Base-by-base conservation (phyloP, 2,113 vertebrate genomes). In the Lynx canadensis region DNA sequence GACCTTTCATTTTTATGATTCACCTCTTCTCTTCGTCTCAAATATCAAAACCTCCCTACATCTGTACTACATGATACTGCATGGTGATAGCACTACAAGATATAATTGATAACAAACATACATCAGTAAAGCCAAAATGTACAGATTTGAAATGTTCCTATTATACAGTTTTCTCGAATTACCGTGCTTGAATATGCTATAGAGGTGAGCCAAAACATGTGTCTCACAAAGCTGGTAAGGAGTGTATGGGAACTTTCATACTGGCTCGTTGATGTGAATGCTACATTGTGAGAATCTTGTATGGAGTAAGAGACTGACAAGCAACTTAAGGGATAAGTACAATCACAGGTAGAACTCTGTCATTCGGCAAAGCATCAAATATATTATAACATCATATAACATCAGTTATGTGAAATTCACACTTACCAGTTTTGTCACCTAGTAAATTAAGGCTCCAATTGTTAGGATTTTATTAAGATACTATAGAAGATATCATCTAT, bases 121-220 rank as follows among this genome's bases (percentile, higher is more conserved):
- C 7, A 93, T 78, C 33, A 50, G 78, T 73, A 86, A 91, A 80
- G 52, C 73, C 83, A 71, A 94, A 93, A 33, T 45, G n/a, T 50
- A 74, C 29, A 88, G 21, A 87, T 96, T 25, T 93, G 31, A 71
- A 89, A 86, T 93, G 80, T 84, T 79, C 21, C 27, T 91, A 9
- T 45, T 69, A 85, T 36, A 60, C 76, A 50, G 13, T 93, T 86
- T 88, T 68, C 65, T 94, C 68, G 91, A 78, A 91, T 82, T 91
- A 94, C 71, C n/a, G n/a, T 85, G 69, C 38, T 33, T 60, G 45
- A 83, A 27, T 90, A 29, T 92, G 87, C 88, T 91, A 3, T 89
- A 76, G 73, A 65, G 57, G 48, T 63, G 76, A 87, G 36, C 76
- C 87, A 97, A 96, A 95, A 88, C 57, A 52, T 73, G 69, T 93